Conservation (phyloP, 2,888 invertebrate genomes). For the Pterostichus niger region DNA sequence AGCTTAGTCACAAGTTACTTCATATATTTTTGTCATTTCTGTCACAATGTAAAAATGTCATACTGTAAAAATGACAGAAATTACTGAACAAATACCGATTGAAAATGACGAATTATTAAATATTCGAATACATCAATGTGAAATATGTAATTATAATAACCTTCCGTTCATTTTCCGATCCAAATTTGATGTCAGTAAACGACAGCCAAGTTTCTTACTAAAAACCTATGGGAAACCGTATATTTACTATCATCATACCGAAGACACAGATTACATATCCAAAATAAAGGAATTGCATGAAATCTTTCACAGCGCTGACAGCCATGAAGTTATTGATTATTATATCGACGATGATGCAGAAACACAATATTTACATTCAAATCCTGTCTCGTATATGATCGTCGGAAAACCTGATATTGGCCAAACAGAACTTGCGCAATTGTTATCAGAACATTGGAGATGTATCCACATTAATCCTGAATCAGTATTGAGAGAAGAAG, state of each 20-base stretch:
- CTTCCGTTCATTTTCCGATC: constrained; percentile 29
- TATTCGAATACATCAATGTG: constrained; percentile 24
- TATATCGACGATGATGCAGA: constrained; percentile 77
- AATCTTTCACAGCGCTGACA: constrained; percentile 41
- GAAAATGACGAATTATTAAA: constrained; percentile 38
- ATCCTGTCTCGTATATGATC: constrained; percentile 81
- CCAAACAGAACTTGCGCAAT: constrained; percentile 79
- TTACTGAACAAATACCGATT: constrained; percentile 53
- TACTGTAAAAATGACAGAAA: constrained; percentile 59
- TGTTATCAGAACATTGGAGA: constrained; percentile 80
- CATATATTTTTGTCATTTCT: constrained; percentile 27
- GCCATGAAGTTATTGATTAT: background rate
- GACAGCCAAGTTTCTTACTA: background rate
- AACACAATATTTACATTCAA: constrained; percentile 77
- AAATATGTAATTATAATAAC: constrained; percentile 20
- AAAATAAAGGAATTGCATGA: background rate
- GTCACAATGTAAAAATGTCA: constrained; percentile 44
- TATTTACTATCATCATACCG: constrained; percentile 50
- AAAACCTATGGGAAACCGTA: constrained; percentile 48
- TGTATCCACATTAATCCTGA: constrained; percentile 81
- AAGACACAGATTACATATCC: constrained; percentile 72
- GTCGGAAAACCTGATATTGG: constrained; percentile 81
- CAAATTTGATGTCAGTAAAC: constrained; percentile 5
- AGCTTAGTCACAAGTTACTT: constrained; percentile 31
- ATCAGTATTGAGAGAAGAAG: constrained; percentile 80